Conservation (phyloP, 2,113 vertebrate species). For the Cromileptes altivelis region DNA sequence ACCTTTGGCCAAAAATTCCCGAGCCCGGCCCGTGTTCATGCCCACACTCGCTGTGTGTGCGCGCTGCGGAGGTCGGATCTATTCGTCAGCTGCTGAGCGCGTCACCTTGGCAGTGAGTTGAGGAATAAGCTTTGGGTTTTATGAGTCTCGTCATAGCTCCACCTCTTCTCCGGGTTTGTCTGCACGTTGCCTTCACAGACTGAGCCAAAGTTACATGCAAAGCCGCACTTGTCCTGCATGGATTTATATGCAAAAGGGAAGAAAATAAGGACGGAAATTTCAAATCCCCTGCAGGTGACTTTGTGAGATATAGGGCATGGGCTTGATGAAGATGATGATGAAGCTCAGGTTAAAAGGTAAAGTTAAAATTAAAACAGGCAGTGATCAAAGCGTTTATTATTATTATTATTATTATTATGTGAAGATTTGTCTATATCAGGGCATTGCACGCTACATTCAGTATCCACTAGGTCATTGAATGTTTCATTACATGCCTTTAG, state of each 20-base stretch:
- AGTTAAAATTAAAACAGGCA: no score
- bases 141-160: conserved; percentile 63
- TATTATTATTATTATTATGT: background rate
- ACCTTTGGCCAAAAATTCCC: conserved; percentile 18
- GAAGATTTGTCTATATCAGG: background rate
- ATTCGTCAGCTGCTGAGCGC: conserved; percentile 51
- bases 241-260: conserved; percentile 57
- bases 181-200: conserved; percentile 18
- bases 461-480: no score
- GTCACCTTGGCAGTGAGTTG: conserved; percentile 72
- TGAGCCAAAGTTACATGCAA: conserved; percentile 58
- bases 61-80: conserved; percentile 20
- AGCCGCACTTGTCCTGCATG: conserved; percentile 32
- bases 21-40: conserved; percentile 38
- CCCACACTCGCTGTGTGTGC: conserved; percentile 29
- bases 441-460: background rate
- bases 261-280: conserved; percentile 45
- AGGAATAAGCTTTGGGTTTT: conserved; percentile 68
- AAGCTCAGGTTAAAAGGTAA: background rate
- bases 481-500: background rate
- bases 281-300: conserved; percentile 14
- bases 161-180: conserved; percentile 57
- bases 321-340: background rate
- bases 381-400: background rate
- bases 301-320: background rate